These are phyloP conservation scores for Euleptes europaea DNA, from an alignment of 2,113 vertebrate species.

Conservation along the genomic window DNA sequence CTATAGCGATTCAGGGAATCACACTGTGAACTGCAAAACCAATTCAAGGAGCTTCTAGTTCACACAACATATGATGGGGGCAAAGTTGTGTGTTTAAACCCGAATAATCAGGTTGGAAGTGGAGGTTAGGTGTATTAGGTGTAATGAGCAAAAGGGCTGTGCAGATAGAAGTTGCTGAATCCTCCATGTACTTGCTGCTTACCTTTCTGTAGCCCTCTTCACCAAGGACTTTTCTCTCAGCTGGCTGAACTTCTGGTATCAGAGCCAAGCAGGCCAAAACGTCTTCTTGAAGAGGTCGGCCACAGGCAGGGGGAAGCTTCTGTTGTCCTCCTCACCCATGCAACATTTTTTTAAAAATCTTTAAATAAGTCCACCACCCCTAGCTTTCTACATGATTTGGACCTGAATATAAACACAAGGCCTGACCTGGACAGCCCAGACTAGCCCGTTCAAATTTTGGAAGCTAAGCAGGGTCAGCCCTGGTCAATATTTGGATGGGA, in stretches of 20 bases:
- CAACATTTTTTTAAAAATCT: neutral
- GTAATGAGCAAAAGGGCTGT: too few relatives aligned
- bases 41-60: neutral
- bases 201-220: neutral
- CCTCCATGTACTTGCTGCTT: neutral
- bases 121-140: neutral
- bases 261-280: neutral
- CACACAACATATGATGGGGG: neutral
- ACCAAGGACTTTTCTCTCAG: neutral
- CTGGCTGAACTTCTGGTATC: neutral
- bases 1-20: neutral
- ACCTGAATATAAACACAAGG: neutral
- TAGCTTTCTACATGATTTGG: neutral
- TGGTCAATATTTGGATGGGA: too few relatives aligned
- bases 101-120: neutral
- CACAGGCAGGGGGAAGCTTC: neutral
- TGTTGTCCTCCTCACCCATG: neutral
- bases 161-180: neutral
- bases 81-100: neutral
- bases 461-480: too few relatives aligned
- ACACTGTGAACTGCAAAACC: neutral
- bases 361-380: neutral
- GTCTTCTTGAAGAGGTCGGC: neutral
- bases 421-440: too few relatives aligned
- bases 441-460: too few relatives aligned